Evolutionary conservation across 2,888 invertebrate genomes (phyloP), one percentile per base, ranked within the genome.

Genomic region (Apoda limacodes): DNA sequence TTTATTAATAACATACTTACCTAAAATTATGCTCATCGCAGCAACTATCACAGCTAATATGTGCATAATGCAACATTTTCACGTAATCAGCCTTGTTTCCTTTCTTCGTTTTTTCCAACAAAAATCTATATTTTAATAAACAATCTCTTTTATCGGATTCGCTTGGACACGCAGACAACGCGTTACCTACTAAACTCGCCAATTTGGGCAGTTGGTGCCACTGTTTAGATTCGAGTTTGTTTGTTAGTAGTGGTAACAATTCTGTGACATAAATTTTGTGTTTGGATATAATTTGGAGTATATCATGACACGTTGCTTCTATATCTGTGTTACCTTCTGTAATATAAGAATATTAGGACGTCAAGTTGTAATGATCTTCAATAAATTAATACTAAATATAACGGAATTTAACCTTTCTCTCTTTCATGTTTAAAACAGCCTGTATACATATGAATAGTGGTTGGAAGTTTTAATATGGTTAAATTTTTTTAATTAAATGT

Each of bases 1-100:
- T n/a, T n/a, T n/a, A n/a, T n/a, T n/a, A 17, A 17, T 5, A 6
- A 17, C 12, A 28, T 22, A 44, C 48, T 46, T 26, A 68, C 74
- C 52, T 59, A 22, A 69, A 60, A 12, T 61, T 48, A 1, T 35
- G 35, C 6, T 42, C 40, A 35, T 64, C 56, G 4, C 69, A 68
- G 20, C 56, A 49, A 0, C 34, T 37, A 0, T 45, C 39, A 22
- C 43, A 58, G 0, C 46, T 50, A 9, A 32, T 40, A 31, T 60
- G 59, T 0, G 52, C 46, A 22, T 59, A 55, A 36, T 53, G 53
- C 26, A 75, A 7, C 17, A 63, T 37, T 5, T 54, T 58, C 0
- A 74, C 47, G 27, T 61, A 71, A 1, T 47, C 46, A 1, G 37
- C 39, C 1, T 43, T 42, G n/a, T 45, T 50, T 0, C 10, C 30